Conservation (phyloP, 2,797 vertebrate genomes). For the Streptopelia turtur region DNA sequence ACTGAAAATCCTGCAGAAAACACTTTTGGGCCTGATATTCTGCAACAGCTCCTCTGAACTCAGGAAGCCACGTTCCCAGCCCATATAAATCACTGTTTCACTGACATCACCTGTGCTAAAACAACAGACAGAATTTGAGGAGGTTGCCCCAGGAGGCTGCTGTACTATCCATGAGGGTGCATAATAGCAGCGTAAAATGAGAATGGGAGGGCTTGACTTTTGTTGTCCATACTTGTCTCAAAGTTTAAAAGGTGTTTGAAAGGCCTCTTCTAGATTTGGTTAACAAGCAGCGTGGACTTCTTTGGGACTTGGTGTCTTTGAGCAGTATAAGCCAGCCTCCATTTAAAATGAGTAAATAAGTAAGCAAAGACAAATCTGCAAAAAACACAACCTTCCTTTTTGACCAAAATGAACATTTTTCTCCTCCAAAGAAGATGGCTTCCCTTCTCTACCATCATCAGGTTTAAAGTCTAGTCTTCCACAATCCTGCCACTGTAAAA, state of each 20-base stretch:
- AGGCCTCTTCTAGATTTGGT: neutral
- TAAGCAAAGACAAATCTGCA: neutral
- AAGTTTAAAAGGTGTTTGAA: neutral
- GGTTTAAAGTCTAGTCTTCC: neutral
- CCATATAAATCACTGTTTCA: neutral
- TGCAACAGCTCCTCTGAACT: neutral
- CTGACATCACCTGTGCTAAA: neutral
- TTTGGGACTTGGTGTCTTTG: neutral
- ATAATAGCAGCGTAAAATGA: neutral
- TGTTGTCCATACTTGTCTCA: neutral
- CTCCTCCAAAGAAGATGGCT: neutral
- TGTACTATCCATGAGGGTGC: neutral
- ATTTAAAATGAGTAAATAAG: neutral
- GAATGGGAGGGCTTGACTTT: neutral
- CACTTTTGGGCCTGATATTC: neutral
- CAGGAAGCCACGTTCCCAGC: fast-evolving
- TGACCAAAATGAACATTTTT: neutral
- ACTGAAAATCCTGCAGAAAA: neutral
- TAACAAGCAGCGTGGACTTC: neutral
- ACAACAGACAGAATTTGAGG: neutral
- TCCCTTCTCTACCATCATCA: neutral
- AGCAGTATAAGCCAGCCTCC: neutral
- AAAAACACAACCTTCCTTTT: neutral
- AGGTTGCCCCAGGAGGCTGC: neutral
- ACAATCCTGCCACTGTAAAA: neutral